Evolutionary conservation across 35 echinoderm and acorn worm genomes (phyloP).

Genomic region (Nesometra sesokonis): DNA sequence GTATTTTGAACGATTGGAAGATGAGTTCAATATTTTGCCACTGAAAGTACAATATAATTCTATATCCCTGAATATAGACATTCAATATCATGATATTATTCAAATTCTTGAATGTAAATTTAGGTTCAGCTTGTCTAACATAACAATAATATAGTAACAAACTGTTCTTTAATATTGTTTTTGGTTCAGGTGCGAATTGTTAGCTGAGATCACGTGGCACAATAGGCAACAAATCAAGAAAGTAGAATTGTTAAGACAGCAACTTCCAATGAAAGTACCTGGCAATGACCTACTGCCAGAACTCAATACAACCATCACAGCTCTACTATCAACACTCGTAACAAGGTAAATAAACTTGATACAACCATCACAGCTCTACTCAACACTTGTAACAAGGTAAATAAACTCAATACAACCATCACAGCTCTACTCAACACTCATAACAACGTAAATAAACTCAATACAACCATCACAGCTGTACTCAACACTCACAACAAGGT

Average conservation of each 20-base stretch:
- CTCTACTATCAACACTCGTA: conserved; percentile 84
- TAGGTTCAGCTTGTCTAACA: no score
- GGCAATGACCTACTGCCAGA: conserved; percentile 62
- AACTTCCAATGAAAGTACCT: conserved; percentile 68
- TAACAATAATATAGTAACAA: no score
- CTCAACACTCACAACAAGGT: conserved; percentile 36
- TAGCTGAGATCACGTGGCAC: conserved; percentile 93
- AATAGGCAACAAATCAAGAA: conserved; percentile 94
- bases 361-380: conserved; percentile 69
- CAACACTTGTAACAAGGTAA: conserved; percentile 81
- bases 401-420: conserved; percentile 60
- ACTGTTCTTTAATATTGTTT: no score
- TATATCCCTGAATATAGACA: no score
- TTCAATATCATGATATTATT: no score
- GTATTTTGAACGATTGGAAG: no score
- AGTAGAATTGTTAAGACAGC: conserved; percentile 72
- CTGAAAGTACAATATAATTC: no score
- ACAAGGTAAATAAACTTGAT: conserved; percentile 73
- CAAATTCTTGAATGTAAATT: no score
- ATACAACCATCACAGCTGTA: background rate
- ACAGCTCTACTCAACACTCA: conserved; percentile 80
- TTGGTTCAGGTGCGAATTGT: conserved; percentile 66
- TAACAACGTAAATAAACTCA: conserved; percentile 44
- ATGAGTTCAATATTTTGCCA: no score
- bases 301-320: conserved; percentile 71